Evolutionary conservation across 2,797 vertebrate genomes (phyloP).

Genomic region (Falco berigora): DNA sequence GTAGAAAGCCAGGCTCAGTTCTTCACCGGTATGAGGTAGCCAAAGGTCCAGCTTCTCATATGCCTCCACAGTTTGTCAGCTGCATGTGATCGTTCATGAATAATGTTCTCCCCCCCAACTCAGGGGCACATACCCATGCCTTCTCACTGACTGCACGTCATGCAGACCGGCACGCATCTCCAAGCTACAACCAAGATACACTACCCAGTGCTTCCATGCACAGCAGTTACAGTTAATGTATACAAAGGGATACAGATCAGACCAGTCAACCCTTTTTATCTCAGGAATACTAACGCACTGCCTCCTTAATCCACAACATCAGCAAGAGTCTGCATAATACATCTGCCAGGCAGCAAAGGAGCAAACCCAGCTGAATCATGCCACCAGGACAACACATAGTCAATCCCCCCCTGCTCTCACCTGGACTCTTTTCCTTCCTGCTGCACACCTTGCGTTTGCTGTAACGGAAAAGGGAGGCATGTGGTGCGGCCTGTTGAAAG

Average conservation of each 20-base stretch:
- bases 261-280: neutral
- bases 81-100: neutral
- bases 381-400: neutral
- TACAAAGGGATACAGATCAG: neutral
- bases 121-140: neutral
- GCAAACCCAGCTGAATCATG: neutral
- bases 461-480: neutral
- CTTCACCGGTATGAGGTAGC: neutral
- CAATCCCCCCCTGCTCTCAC: neutral
- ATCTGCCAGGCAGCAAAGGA: neutral
- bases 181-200: accelerated
- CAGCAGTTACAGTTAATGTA: neutral
- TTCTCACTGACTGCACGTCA: neutral
- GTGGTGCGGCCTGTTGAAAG: neutral
- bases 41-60: neutral
- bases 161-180: neutral
- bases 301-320: neutral
- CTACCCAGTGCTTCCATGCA: neutral
- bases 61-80: neutral
- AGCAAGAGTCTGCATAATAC: neutral
- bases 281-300: neutral
- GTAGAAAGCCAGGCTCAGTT: neutral
- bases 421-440: neutral
- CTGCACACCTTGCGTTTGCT: neutral
- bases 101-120: neutral